Base-by-base conservation (phyloP, 1,140 invertebrate genomes). In the Drosophila ercepeae region DNA sequence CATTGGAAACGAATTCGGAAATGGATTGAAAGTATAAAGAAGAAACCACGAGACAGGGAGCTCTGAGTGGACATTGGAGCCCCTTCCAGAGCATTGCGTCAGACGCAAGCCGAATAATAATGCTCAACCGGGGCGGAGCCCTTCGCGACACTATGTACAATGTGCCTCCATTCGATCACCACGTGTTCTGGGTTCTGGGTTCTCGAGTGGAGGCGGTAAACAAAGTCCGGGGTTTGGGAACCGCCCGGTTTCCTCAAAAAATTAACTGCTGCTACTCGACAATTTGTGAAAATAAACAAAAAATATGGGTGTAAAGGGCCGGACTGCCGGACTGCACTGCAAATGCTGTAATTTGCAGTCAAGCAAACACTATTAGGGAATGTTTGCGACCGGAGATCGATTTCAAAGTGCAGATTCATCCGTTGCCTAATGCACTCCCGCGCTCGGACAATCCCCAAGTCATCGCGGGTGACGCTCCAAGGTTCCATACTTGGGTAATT, bases 401-500 rank as follows among this genome's bases (percentile, higher is more conserved):
- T 73, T 73, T 63, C 69, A 73, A 73, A 73, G 69, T 73, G 69
- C 69, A 73, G 68, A 60, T 60, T 52, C 54, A 60, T 52, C 54
- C 39, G 36, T 69, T 41, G 64, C 52, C 61, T 65, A 69, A 21
- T 52, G 19, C 32, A 14, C 25, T 25, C 19, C 23, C 44, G 41
- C 39, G 6, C 21, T 21, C 4, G 18, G 9, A 9, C 52, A 59
- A 70, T 70, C 52, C 70, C 52, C 53, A 71, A 71, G 68, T 71
- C 68, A 71, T 71, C 5, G 60, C 63, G 57, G 57, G 42, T 57
- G 39, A 34, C 29, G 41, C 6, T 23, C 39, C 21, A 44, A 41
- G 36, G 13, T 48, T 23, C 29, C 18, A 9, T 19, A 23, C 44
- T 70, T 70, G 16, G 45, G 29, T 58, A 58, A 70, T 34, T 69